phyloP scores from a whole-genome alignment of 37 sponge, comb jelly and placozoan genomes.

The Halichondria panicea region DNA sequence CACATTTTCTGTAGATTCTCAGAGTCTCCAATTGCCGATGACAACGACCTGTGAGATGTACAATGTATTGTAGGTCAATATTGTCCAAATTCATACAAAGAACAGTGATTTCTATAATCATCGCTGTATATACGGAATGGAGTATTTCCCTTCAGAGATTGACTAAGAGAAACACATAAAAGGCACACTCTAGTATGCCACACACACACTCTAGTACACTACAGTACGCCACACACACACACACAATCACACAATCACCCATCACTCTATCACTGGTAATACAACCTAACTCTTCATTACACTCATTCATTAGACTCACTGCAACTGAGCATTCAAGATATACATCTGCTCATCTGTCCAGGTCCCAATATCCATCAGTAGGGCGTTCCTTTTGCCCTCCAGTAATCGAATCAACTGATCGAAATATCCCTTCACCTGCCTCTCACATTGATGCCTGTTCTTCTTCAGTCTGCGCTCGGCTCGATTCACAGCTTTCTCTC shows the following conservation, averaged over 20 bases:
- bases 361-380: constrained; percentile 1
- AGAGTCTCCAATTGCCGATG: constrained; percentile 5
- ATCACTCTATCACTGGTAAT: too few species aligned
- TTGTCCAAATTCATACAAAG: too few species aligned
- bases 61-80: background rate
- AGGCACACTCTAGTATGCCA: too few species aligned
- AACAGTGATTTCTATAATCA: background rate
- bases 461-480: constrained; percentile 18
- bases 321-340: constrained; percentile 42
- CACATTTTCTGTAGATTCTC: constrained; percentile 9
- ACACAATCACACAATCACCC: too few species aligned
- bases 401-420: constrained; percentile 4
- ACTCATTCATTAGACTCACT: too few species aligned
- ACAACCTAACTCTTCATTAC: too few species aligned
- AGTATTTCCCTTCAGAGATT: too few species aligned
- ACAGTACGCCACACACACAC: too few species aligned
- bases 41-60: constrained; percentile 14
- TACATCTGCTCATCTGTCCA: constrained; percentile 42
- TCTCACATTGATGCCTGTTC: constrained; percentile 13
- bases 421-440: constrained; percentile 25
- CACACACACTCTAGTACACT: too few species aligned
- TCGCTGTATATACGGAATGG: too few species aligned
- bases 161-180: too few species aligned
- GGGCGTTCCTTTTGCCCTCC: constrained; percentile 10
- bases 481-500: constrained; percentile 12